Percentiles rank a stretch among this genome's conserved stretches.
These are phyloP conservation scores for Plectrocnemia conspersa DNA, from an alignment of 1,140 invertebrate genomes.

Conservation along the genomic window DNA sequence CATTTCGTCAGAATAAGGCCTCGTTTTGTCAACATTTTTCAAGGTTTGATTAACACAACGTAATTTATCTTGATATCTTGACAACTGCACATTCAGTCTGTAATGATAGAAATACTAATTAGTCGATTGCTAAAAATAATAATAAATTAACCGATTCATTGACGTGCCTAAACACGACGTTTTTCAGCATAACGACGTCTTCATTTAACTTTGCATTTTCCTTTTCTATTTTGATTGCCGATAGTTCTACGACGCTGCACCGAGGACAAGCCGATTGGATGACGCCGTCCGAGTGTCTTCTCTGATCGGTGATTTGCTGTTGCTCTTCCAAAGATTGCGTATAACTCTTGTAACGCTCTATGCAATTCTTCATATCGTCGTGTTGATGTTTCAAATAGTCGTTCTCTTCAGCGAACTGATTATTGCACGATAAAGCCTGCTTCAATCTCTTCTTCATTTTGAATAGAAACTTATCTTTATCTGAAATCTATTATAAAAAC, in stretches of 20 bases:
- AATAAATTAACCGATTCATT: slow-evolving; percentile 13
- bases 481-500: slow-evolving; percentile 20
- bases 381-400: slow-evolving; percentile 28
- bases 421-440: slow-evolving; percentile 23
- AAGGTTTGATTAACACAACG: slow-evolving; percentile 30
- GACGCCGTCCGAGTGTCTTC: background rate
- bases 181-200: slow-evolving; percentile 63
- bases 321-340: slow-evolving; percentile 24
- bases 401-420: slow-evolving; percentile 34
- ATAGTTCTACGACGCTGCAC: slow-evolving; percentile 22
- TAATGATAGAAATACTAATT: slow-evolving; percentile 13
- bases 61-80: slow-evolving; percentile 62
- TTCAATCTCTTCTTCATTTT: slow-evolving; percentile 31
- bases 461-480: slow-evolving; percentile 21
- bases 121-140: slow-evolving; percentile 23
- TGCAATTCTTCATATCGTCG: slow-evolving; percentile 31
- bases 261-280: slow-evolving; percentile 13
- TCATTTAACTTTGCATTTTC: slow-evolving; percentile 53
- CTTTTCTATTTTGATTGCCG: slow-evolving; percentile 28
- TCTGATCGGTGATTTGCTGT: background rate
- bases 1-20: background rate
- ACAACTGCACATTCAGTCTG: slow-evolving; percentile 61
- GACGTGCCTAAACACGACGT: slow-evolving; percentile 52
- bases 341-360: slow-evolving; percentile 30
- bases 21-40: background rate